Percentiles rank a stretch among this genome's conserved stretches.
These are phyloP conservation scores for Spheniscus mendiculus DNA, from an alignment of 2,113 vertebrate genomes.

Conservation along the genomic window DNA sequence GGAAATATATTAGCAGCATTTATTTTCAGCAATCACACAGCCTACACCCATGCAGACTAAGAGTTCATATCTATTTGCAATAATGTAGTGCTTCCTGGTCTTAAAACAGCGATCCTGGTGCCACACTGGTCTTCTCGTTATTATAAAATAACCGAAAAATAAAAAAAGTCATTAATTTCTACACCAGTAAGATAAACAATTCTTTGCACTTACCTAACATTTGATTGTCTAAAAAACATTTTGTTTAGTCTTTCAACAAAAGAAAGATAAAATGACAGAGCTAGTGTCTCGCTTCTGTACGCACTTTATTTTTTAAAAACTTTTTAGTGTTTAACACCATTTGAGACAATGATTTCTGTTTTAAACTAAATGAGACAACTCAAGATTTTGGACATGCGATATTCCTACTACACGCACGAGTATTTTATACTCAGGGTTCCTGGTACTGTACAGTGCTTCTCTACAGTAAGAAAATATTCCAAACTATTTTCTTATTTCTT, in stretches of 20 bases:
- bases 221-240: slow-evolving; percentile 87
- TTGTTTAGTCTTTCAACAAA: slow-evolving; percentile 83
- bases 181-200: slow-evolving; percentile 83
- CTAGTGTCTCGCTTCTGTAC: slow-evolving; percentile 79
- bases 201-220: slow-evolving; percentile 83
- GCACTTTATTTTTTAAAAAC: slow-evolving; percentile 74
- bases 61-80: slow-evolving; percentile 76
- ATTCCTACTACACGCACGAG: slow-evolving; percentile 76
- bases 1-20: slow-evolving; percentile 90
- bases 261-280: slow-evolving; percentile 84
- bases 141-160: slow-evolving; percentile 83
- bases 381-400: slow-evolving; percentile 71
- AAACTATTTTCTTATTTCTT: slow-evolving; percentile 83
- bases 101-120: slow-evolving; percentile 74
- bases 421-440: slow-evolving; percentile 79
- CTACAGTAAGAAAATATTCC: slow-evolving; percentile 89
- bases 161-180: slow-evolving; percentile 85
- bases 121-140: slow-evolving; percentile 72
- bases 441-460: slow-evolving; percentile 81
- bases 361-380: slow-evolving; percentile 74
- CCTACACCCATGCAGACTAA: slow-evolving; percentile 85
- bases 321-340: slow-evolving; percentile 84
- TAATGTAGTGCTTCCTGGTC: slow-evolving; percentile 82
- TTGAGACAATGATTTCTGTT: slow-evolving; percentile 74
- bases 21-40: slow-evolving; percentile 85